These are phyloP conservation scores for Drosophila baimaii DNA, from an alignment of 1,140 invertebrate species.

Conservation along the genomic window DNA sequence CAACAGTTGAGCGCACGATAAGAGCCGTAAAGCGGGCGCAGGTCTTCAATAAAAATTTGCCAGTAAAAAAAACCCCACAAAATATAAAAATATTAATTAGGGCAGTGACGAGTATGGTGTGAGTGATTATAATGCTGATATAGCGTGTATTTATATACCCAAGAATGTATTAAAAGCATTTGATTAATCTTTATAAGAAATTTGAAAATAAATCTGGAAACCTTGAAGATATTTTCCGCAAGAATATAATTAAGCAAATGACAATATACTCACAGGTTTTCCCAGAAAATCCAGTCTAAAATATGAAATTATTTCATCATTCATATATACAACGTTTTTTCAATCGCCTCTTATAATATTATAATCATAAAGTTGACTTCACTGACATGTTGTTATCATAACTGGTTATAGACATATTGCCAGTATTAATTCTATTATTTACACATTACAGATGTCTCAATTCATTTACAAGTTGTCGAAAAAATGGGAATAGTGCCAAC, in stretches of 20 bases:
- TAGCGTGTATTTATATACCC: neutral
- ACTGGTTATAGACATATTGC: conserved; percentile 21
- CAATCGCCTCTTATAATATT: neutral
- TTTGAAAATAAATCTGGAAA: neutral
- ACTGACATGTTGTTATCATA: conserved; percentile 27
- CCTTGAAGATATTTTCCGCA: neutral
- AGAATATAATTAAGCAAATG: neutral
- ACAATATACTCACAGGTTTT: neutral
- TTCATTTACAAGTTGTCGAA: conserved; percentile 33
- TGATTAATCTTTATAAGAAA: neutral
- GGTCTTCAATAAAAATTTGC: conserved; percentile 18
- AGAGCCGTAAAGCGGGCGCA: conserved; percentile 29
- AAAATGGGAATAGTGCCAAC: conserved; percentile 19
- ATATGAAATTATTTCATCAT: conserved; percentile 7
- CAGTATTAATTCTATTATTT: conserved; percentile 13
- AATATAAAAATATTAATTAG: conserved; percentile 40
- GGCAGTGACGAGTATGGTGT: conserved; percentile 14
- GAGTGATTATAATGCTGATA: conserved; percentile 17
- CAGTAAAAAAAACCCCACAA: conserved; percentile 8
- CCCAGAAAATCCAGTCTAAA: neutral
- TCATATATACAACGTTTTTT: neutral
- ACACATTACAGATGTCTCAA: conserved; percentile 29
- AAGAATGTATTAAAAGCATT: conserved; percentile 2
- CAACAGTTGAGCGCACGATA: conserved; percentile 70
- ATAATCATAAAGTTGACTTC: conserved; percentile 8